Evolutionary conservation across 2,888 invertebrate species (phyloP), one percentile per base, ranked within the genome.

Genomic region (Papilio demoleus): DNA sequence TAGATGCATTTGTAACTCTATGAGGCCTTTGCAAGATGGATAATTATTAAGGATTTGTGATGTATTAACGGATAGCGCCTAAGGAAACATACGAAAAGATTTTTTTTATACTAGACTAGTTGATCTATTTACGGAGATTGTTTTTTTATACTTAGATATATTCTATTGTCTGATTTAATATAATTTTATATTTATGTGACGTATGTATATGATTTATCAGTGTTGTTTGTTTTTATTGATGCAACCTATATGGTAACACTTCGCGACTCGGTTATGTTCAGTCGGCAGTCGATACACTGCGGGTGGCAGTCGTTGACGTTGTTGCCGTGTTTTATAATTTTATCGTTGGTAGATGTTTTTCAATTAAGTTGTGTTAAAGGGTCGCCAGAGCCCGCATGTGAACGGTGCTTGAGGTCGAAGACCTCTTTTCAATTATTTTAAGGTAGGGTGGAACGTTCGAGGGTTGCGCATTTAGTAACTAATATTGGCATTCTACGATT

Each of bases 111-210:
- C 90, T 93, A 93, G 91, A 88, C 87, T 90, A 92, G 92, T 90
- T 91, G 88, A 92, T 90, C 91, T 93, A 92, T 92, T 92, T 93
- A 92, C 92, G 93, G 92, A 93, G 93, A 93, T 93, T 93, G 93
- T 93, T 93, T 92, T 87, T 92, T 92, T 92, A 92, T 92, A 92
- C 89, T 91, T 93, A 93, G 90, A 92, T 88, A 90, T 92, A 92
- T 91, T 90, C 86, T 93, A 93, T 92, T 88, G 91, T 91, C 92
- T 92, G 91, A 92, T 93, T 92, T 92, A 87, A 90, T 88, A 90
- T 91, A 88, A 88, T 89, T 93, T 91, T 88, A 90, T 92, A 92
- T 92, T 89, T 92, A 90, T 90, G 86, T 88, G 85, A 82, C 84
- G 53, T 86, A 84, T 88, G 86, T 88, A 84, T 88, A 89, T 90